Base-by-base conservation (phyloP, 37 sponge, comb jelly and placozoan genomes). In the Eunapius fragilis region DNA sequence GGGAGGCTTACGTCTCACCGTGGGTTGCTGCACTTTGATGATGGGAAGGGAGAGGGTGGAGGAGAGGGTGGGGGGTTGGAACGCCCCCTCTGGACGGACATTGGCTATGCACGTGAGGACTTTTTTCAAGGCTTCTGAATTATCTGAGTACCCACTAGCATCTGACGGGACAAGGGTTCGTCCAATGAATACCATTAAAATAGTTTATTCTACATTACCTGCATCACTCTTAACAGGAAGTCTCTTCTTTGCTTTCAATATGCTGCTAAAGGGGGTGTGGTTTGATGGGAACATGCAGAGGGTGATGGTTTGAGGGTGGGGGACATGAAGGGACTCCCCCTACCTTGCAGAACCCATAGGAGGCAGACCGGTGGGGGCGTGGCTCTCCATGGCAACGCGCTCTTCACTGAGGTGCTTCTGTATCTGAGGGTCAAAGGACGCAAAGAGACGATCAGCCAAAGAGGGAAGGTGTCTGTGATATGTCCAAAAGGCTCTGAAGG, bases 401-500 rank as follows among this genome's bases (percentile, higher is more conserved):
- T 89, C 93, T 28, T 93, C 90, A 19, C 31, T 89, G 50, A 93
- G 30, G 48, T 83, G 87, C 58, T 82, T 85, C 68, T 89, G 90
- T 11, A 82, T 69, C 31, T 89, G 87, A 27, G 86, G 36, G 71
- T 86, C 84, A 28, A 89, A 47, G 17, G 90, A 78, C 4, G 89
- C 84, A 25, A 93, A 74, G 6, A 93, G 27, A 11, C 71, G 75
- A 19, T 80, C 69, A 7, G 80, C 91, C 19, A 35, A 36, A 45
- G 80, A 36, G 0, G 94, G 91, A 30, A 90, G 85, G 22, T 85
- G 71, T 13, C 13, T 34, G 74, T 91, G 75, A 75, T 82, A 88
- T 26, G 75, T 84, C 94, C 95, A 95, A 67, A 77, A 95, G 26
- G 93, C 87, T 70, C 94, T 93, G 41, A 2, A 31, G 47, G 31